Evolutionary conservation across 2,888 invertebrate species (phyloP).

Genomic region (Lithodes maja): DNA sequence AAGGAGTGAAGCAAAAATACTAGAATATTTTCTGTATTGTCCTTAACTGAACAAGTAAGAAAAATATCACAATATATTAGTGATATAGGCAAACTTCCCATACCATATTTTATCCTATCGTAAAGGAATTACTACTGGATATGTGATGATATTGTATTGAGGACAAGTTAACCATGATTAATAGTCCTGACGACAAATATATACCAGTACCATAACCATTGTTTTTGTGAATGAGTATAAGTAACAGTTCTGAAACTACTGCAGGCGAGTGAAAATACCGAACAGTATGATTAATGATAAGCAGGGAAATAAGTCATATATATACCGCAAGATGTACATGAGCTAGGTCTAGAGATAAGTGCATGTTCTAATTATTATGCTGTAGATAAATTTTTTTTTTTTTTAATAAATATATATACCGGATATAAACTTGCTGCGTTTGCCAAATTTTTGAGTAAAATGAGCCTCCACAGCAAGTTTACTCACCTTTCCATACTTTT

Average conservation of each 20-base stretch:
- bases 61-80: too few relatives aligned
- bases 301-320: conserved; percentile 1
- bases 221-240: too few relatives aligned
- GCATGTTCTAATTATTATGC: not conserved
- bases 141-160: too few relatives aligned
- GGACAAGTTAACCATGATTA: too few relatives aligned
- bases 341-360: not conserved
- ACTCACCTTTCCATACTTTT: not conserved
- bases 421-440: not conserved
- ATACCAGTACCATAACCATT: too few relatives aligned
- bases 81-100: too few relatives aligned
- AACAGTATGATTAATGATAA: not conserved
- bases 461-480: conserved; percentile 4
- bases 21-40: too few relatives aligned
- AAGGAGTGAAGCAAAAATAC: too few relatives aligned
- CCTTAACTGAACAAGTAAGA: too few relatives aligned
- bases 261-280: not conserved
- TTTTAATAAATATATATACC: conserved; percentile 29
- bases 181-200: too few relatives aligned
- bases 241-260: not conserved
- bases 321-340: conserved; percentile 2
- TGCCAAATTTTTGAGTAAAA: not conserved
- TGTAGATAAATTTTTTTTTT: not conserved
- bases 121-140: too few relatives aligned
- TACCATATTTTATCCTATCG: too few relatives aligned